A percentile compares a stretch with the other conserved stretches of the same genome.
Conservation (phyloP, 2,888 invertebrate genomes). For the Pyrgus malvae region DNA sequence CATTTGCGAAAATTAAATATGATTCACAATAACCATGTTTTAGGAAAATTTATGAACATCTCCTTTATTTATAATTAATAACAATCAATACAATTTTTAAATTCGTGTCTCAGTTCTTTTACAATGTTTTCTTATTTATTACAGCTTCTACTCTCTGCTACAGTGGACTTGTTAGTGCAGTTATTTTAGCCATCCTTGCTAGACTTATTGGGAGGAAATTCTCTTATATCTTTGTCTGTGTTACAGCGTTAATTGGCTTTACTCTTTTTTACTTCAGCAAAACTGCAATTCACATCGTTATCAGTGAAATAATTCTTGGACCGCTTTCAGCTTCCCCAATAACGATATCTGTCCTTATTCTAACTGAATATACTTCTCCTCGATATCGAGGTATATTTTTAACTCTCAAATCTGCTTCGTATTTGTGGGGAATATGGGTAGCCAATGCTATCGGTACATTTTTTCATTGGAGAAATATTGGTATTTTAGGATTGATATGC, state of each 20-base stretch:
- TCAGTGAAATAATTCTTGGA: conserved; percentile 33
- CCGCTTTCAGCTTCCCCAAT: conserved; percentile 20
- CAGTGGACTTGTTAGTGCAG: neutral
- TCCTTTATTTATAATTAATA: no score
- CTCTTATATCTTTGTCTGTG: neutral
- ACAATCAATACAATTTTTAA: no score
- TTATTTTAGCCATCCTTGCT: conserved; percentile 1
- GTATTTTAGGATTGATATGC: conserved; percentile 26
- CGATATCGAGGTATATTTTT: conserved; percentile 34
- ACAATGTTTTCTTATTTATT: neutral
- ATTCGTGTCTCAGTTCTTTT: neutral
- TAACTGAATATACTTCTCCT: conserved; percentile 34
- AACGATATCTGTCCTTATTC: conserved; percentile 28
- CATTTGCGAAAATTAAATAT: no score
- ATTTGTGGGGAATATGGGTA: conserved; percentile 35
- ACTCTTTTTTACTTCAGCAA: conserved; percentile 32
- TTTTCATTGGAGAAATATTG: conserved; percentile 34
- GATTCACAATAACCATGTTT: no score
- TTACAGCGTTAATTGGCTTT: neutral
- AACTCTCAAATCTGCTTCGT: conserved; percentile 31
- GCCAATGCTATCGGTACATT: conserved; percentile 34
- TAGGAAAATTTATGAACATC: no score
- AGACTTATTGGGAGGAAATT: conserved; percentile 1
- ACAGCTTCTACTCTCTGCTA: neutral
- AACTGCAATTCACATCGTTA: conserved; percentile 29